Evolutionary conservation across 2,797 vertebrate species (phyloP).

Genomic region (Emydoidea blandingii): DNA sequence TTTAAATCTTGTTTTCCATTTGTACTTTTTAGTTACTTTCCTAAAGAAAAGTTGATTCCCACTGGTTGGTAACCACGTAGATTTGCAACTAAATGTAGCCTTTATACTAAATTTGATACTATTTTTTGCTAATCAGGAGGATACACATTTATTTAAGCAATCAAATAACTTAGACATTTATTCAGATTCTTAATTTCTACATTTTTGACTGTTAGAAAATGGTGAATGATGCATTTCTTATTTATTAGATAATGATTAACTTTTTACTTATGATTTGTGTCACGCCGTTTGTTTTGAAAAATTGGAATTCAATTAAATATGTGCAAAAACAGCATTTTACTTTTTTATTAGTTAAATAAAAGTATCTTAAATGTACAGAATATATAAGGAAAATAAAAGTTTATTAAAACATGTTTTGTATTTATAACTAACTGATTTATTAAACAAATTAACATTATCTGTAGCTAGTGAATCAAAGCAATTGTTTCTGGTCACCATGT

Average conservation of each 20-base stretch:
- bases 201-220: not conserved
- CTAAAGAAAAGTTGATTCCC: not conserved
- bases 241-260: not conserved
- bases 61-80: not conserved
- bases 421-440: not conserved
- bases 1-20: not conserved
- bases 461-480: not conserved
- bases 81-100: not conserved
- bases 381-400: not conserved
- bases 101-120: not conserved
- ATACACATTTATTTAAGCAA: not conserved
- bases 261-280: not conserved
- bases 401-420: not conserved
- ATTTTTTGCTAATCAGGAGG: not conserved
- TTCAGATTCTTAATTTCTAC: not conserved
- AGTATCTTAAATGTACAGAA: not conserved
- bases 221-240: not conserved
- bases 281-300: not conserved
- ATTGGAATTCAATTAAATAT: not conserved
- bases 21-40: not conserved
- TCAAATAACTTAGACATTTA: not conserved
- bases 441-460: not conserved
- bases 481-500: not conserved
- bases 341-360: not conserved
- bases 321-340: not conserved